These are phyloP conservation scores for Orchesella cincta DNA, from an alignment of 1,140 invertebrate species.

Conservation along the genomic window DNA sequence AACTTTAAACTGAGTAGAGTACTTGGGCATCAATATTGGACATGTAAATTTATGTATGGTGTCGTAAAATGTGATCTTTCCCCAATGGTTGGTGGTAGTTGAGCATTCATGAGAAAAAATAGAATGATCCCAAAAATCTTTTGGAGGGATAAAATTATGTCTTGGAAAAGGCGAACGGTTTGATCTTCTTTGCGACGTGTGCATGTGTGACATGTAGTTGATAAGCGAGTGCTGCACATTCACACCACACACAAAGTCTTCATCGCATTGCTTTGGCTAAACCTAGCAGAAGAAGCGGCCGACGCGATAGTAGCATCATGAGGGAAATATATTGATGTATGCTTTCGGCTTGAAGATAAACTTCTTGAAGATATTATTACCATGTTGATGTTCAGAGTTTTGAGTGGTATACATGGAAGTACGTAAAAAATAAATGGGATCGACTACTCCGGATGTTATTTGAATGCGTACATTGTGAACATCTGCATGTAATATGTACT, in stretches of 20 bases:
- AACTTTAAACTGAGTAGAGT: not conserved
- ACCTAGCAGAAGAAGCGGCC: constrained; percentile 6
- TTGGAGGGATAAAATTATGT: too few relatives aligned
- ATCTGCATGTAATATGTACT: not conserved
- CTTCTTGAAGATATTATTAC: constrained; percentile 1
- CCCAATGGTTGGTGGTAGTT: not conserved
- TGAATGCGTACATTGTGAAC: constrained; percentile 1
- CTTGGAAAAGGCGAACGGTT: too few relatives aligned
- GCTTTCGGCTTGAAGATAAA: constrained; percentile 6
- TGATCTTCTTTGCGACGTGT: too few relatives aligned
- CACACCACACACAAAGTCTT: constrained; percentile 8
- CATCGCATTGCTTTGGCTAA: not conserved
- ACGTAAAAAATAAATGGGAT: not conserved
- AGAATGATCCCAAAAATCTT: too few relatives aligned
- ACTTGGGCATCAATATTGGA: not conserved
- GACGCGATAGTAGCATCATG: not conserved
- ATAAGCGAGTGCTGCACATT: not conserved
- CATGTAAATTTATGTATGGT: not conserved
- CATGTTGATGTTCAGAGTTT: not conserved
- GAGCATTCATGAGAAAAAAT: not conserved
- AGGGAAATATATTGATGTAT: constrained; percentile 1
- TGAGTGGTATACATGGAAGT: not conserved
- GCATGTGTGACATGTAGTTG: not conserved
- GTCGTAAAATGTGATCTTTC: not conserved
- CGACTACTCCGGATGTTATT: constrained; percentile 11